Conservation (phyloP, 2,888 invertebrate genomes). For the Linnaemya tessellans region DNA sequence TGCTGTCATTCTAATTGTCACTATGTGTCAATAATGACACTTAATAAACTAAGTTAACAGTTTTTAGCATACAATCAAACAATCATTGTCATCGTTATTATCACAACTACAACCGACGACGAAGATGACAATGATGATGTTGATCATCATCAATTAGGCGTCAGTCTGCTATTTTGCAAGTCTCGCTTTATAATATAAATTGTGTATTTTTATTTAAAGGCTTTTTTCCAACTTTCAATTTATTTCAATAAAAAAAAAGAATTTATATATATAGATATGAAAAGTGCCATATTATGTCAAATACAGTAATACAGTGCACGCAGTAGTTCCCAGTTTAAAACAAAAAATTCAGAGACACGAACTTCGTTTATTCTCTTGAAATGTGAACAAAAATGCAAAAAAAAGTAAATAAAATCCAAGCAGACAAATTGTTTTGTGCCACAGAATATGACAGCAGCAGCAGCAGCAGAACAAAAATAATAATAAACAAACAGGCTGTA, state of each 20-base stretch:
- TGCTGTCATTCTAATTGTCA: conserved; percentile 73
- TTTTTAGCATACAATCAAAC: conserved; percentile 68
- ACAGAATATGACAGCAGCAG: conserved; percentile 41
- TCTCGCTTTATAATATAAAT: conserved; percentile 54
- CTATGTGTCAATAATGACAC: conserved; percentile 73
- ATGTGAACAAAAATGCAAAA: conserved; percentile 35
- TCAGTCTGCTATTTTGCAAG: conserved; percentile 66
- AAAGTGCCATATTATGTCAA: conserved; percentile 75
- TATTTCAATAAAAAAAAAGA: conserved; percentile 71
- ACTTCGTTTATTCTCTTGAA: conserved; percentile 54
- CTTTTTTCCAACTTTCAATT: conserved; percentile 72
- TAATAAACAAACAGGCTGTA: conserved; percentile 48
- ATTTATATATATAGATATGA: conserved; percentile 61
- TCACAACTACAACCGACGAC: conserved; percentile 11
- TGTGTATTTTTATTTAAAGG: conserved; percentile 50
- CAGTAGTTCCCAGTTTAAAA: conserved; percentile 41
- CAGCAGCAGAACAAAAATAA: not conserved
- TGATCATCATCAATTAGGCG: conserved; percentile 69
- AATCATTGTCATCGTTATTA: conserved; percentile 66
- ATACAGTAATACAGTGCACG: conserved; percentile 64
- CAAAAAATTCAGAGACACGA: conserved; percentile 39
- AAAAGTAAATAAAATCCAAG: conserved; percentile 47
- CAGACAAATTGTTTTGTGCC: conserved; percentile 69
- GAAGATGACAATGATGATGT: conserved; percentile 30
- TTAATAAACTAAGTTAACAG: conserved; percentile 71